Conservation (phyloP, 2,888 invertebrate species). For the Lacanobia oleracea region DNA sequence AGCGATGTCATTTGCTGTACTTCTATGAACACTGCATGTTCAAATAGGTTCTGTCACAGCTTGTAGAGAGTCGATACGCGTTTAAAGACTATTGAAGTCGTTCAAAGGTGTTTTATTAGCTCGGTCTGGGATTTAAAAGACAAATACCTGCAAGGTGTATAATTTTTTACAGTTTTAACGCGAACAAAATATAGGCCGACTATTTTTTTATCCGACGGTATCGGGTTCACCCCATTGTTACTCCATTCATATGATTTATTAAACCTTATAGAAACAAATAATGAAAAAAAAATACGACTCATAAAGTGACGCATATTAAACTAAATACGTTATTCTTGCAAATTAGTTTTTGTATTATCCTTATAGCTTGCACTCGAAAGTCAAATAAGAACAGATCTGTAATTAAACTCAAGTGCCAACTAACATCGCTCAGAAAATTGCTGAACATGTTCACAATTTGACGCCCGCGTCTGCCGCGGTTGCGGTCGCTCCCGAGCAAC, state of each 20-base stretch:
- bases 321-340: too few relatives aligned
- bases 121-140: too few relatives aligned
- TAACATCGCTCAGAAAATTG: constrained; percentile 16
- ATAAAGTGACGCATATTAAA: background rate
- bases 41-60: background rate
- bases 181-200: too few relatives aligned
- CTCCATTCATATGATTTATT: background rate
- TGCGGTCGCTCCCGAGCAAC: constrained; percentile 41
- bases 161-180: too few relatives aligned
- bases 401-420: constrained; percentile 34
- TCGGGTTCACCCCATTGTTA: too few relatives aligned
- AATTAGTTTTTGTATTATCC: background rate
- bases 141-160: too few relatives aligned
- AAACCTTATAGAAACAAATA: background rate
- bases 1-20: constrained; percentile 17
- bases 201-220: too few relatives aligned
- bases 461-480: constrained; percentile 19
- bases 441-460: constrained; percentile 16
- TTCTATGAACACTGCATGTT: background rate
- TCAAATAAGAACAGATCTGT: constrained; percentile 3
- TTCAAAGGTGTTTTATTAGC: too few relatives aligned
- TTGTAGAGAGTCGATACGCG: too few relatives aligned
- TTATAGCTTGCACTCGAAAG: constrained; percentile 1
- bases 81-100: background rate
- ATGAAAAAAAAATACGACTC: background rate